Evolutionary conservation across 2,888 invertebrate species (phyloP).

Genomic region (Dioctria rufipes): DNA sequence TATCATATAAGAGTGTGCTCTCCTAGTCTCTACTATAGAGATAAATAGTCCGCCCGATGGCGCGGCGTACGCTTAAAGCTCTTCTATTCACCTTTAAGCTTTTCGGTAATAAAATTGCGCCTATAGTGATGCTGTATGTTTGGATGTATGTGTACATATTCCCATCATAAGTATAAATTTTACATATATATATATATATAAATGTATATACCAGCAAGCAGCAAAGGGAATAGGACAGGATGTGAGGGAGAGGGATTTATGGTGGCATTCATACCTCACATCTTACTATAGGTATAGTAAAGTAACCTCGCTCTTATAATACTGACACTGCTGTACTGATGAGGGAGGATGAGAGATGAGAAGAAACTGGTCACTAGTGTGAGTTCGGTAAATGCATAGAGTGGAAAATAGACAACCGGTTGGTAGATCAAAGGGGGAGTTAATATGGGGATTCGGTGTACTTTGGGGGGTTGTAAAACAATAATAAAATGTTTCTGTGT

Average conservation of each 20-base stretch:
- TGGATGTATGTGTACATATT: neutral
- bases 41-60: neutral
- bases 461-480: conserved; percentile 53
- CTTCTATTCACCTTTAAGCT: conserved; percentile 42
- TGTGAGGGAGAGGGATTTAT: too few relatives aligned
- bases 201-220: too few relatives aligned
- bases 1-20: conserved; percentile 25
- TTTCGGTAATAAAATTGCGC: conserved; percentile 43
- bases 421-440: conserved; percentile 40
- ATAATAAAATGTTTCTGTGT: conserved; percentile 54
- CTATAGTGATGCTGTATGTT: too few relatives aligned
- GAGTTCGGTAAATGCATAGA: conserved; percentile 44
- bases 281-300: too few relatives aligned
- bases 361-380: neutral
- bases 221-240: too few relatives aligned
- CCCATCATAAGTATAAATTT: too few relatives aligned
- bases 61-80: conserved; percentile 35
- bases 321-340: too few relatives aligned
- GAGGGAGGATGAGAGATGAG: too few relatives aligned
- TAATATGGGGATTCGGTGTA: conserved; percentile 50
- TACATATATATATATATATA: neutral
- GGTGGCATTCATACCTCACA: too few relatives aligned
- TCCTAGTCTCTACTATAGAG: neutral
- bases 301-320: too few relatives aligned
- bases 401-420: conserved; percentile 49